Percentiles rank a stretch among this genome's conserved stretches.
phyloP scores from a whole-genome alignment of 2,797 vertebrate genomes.

The Hydrocynus forskahlii region DNA sequence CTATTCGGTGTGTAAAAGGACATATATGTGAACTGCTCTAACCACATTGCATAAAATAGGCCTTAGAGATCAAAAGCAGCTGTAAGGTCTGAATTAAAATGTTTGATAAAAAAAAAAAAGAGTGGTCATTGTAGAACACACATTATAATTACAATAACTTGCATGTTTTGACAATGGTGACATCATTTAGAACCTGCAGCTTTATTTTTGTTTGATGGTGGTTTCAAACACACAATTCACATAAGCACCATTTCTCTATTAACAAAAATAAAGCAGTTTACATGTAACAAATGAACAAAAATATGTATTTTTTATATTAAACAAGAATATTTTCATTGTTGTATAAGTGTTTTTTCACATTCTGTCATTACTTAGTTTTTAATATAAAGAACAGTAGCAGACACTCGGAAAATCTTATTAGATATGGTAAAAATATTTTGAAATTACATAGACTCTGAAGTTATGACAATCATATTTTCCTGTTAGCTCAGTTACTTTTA shows the following conservation, averaged over 20 bases:
- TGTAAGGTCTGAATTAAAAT: background rate
- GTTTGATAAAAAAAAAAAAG: too few species aligned
- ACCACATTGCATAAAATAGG: conserved; percentile 16
- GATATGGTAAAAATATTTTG: background rate
- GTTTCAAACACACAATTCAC: conserved; percentile 19
- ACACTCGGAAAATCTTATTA: too few species aligned
- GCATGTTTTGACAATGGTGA: conserved; percentile 37
- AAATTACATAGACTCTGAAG: too few species aligned
- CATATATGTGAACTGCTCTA: background rate
- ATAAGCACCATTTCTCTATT: conserved; percentile 25
- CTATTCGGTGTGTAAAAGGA: too few species aligned
- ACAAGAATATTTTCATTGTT: conserved; percentile 31
- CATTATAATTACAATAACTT: conserved; percentile 8
- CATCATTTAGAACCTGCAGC: conserved; percentile 30
- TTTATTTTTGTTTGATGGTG: conserved; percentile 22
- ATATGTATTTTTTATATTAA: conserved; percentile 57
- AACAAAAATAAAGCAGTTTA: conserved; percentile 10
- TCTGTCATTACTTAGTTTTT: background rate
- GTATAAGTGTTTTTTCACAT: background rate
- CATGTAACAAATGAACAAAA: conserved; percentile 10
- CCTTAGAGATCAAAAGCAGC: conserved; percentile 14
- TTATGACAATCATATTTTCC: too few species aligned
- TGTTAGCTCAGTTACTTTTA: background rate
- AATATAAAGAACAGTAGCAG: too few species aligned
- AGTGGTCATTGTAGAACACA: background rate